Conservation (phyloP, 2,797 vertebrate genomes). For the Eulemur mongoz region DNA sequence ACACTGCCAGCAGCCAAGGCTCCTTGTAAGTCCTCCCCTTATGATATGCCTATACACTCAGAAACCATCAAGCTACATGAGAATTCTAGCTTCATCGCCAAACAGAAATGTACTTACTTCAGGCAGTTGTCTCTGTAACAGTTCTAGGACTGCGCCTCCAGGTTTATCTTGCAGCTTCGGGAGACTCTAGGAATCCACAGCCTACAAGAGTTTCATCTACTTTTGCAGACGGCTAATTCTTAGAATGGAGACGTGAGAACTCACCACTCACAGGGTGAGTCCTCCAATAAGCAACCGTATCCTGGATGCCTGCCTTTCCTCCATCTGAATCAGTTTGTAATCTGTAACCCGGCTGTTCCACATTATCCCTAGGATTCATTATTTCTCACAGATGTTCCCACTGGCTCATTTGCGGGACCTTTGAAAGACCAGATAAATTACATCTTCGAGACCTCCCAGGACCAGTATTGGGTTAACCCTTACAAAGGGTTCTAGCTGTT, state of each 20-base stretch:
- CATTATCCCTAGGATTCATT: background rate
- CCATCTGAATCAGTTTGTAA: background rate
- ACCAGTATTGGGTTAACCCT: constrained; percentile 54
- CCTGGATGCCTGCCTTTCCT: background rate
- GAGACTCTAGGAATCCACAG: background rate
- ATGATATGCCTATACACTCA: background rate
- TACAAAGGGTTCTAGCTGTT: constrained; percentile 59
- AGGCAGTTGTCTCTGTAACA: background rate
- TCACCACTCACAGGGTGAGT: background rate
- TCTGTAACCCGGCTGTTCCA: background rate
- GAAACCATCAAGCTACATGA: background rate
- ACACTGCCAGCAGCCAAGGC: background rate
- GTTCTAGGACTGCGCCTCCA: background rate
- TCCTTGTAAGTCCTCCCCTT: background rate
- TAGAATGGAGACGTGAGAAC: background rate
- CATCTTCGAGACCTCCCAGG: background rate
- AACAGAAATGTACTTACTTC: background rate
- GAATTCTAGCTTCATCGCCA: background rate
- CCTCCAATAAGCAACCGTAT: background rate
- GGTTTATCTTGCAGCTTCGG: background rate
- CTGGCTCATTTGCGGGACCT: constrained; percentile 48
- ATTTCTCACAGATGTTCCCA: constrained; percentile 12
- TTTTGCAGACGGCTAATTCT: background rate
- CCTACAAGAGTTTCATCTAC: background rate
- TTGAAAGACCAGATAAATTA: constrained; percentile 57